Evolutionary conservation across 1,140 invertebrate genomes (phyloP).

Genomic region (Ctenoplectra terminalis): DNA sequence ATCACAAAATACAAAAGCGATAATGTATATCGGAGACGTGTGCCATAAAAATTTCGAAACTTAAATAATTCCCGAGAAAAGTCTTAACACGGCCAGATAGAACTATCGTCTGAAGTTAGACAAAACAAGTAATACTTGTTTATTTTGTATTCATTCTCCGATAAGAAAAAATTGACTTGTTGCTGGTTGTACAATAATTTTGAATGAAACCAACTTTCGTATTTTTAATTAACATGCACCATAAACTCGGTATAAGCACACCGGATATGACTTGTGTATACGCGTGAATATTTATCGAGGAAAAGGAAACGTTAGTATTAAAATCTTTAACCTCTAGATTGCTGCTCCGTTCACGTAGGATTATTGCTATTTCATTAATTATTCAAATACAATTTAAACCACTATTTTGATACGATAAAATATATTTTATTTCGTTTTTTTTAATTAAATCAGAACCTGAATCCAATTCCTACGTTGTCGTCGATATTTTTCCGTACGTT

Average conservation of each 20-base stretch:
- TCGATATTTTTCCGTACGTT: too few species aligned
- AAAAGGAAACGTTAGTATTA: background rate
- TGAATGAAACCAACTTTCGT: background rate
- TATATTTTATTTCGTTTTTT: too few species aligned
- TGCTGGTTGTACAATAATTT: background rate
- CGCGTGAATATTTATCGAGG: constrained; percentile 34
- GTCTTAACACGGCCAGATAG: background rate
- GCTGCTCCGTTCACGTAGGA: background rate
- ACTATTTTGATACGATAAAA: too few species aligned
- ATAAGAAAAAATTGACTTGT: background rate
- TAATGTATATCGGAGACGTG: background rate
- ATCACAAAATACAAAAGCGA: background rate
- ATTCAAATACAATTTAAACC: background rate
- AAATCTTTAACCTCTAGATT: background rate
- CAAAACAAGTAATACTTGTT: constrained; percentile 1
- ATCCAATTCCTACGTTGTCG: too few species aligned
- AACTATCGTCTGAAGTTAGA: constrained; percentile 10
- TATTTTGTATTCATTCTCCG: background rate
- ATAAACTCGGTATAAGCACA: background rate
- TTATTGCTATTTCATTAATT: background rate
- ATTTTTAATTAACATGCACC: background rate
- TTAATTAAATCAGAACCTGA: too few species aligned
- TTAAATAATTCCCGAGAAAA: background rate
- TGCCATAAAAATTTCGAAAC: background rate
- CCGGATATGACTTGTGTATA: background rate